Evolutionary conservation across 2,888 invertebrate species (phyloP).

Genomic region (Pristionchus entomophagus): DNA sequence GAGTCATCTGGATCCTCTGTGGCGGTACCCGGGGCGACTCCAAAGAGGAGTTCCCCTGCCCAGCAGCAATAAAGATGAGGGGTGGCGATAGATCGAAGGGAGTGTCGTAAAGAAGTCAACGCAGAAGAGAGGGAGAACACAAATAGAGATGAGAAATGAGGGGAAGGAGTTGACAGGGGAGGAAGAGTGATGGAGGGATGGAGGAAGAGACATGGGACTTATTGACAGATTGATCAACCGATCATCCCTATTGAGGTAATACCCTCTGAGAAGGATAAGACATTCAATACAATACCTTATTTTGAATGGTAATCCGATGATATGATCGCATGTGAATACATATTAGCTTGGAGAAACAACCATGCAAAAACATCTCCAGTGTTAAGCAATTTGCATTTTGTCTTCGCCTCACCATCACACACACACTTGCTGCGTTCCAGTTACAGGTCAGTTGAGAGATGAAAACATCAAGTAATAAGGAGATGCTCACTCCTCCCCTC

Average conservation of each 20-base stretch:
- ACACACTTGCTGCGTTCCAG: too few species aligned
- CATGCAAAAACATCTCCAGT: too few species aligned
- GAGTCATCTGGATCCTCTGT: not conserved
- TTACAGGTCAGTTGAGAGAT: too few species aligned
- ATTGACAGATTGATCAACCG: not conserved
- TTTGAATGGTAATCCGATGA: not conserved
- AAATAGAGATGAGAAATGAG: slow-evolving; percentile 32
- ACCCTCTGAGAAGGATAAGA: too few species aligned
- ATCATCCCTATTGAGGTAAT: not conserved
- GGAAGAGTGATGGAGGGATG: not conserved
- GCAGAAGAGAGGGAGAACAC: slow-evolving; percentile 2
- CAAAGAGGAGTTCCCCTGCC: not conserved
- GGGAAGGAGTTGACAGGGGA: not conserved
- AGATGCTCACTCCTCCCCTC: not conserved
- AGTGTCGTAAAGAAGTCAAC: not conserved
- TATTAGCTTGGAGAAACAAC: too few species aligned
- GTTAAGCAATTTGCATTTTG: too few species aligned
- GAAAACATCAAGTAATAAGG: too few species aligned
- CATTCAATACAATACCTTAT: too few species aligned
- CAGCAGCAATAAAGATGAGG: not conserved
- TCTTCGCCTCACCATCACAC: too few species aligned
- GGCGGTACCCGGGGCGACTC: not conserved
- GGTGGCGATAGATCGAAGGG: not conserved
- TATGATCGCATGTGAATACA: not conserved
- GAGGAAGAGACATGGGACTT: not conserved